Conservation (phyloP, 2,888 invertebrate species). For the Hanleya hanleyi region DNA sequence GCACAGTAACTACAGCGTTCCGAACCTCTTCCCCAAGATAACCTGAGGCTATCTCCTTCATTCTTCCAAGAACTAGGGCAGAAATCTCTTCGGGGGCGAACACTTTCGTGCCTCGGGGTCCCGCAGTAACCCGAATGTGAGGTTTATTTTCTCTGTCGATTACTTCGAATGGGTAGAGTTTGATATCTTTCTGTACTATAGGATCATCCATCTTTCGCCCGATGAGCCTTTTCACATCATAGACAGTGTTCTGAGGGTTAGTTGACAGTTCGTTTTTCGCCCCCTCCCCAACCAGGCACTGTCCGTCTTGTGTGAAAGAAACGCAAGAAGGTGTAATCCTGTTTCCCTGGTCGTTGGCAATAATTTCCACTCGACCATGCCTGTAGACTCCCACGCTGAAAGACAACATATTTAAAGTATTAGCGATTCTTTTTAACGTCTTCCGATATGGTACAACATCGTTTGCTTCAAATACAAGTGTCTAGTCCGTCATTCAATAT, state of each 20-base stretch:
- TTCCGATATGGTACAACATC: too few relatives aligned
- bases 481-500: too few relatives aligned
- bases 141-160: conserved; percentile 92
- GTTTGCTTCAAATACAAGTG: too few relatives aligned
- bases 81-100: conserved; percentile 99
- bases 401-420: too few relatives aligned
- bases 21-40: conserved; percentile 94
- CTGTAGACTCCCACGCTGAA: conserved; percentile 79
- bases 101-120: conserved; percentile 78
- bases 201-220: conserved; percentile 94
- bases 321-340: conserved; percentile 98
- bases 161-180: conserved; percentile 97
- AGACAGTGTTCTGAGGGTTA: conserved; percentile 98
- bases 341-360: conserved; percentile 98
- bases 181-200: conserved; percentile 94
- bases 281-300: conserved; percentile 96
- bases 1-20: too few relatives aligned
- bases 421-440: too few relatives aligned
- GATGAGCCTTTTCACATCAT: conserved; percentile 97
- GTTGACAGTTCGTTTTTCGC: conserved; percentile 98
- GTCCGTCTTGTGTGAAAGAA: conserved; percentile 94
- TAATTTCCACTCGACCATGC: conserved; percentile 97
- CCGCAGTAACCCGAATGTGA: conserved; percentile 81
- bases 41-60: conserved; percentile 98
- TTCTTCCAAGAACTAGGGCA: conserved; percentile 96